Percentiles rank a stretch among this genome's conserved stretches.
phyloP scores from a whole-genome alignment of 2,113 vertebrate species.

The Nyctibius bracteatus region DNA sequence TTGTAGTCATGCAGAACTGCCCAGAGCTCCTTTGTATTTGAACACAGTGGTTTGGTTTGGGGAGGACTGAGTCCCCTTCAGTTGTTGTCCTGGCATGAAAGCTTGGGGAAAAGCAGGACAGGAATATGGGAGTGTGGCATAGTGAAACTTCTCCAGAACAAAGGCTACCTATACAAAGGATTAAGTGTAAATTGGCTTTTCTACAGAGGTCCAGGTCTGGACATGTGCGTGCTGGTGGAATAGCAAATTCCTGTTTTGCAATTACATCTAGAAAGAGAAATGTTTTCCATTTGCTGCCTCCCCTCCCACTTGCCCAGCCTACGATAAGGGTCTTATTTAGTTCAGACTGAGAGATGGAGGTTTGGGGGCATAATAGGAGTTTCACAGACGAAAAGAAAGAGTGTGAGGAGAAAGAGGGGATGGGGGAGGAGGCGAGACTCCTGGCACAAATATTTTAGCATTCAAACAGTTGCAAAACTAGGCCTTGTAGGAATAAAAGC shows the following conservation, averaged over 20 bases:
- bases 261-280: constrained; percentile 17
- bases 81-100: background rate
- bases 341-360: background rate
- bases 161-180: background rate
- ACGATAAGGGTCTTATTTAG: constrained; percentile 6
- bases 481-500: background rate
- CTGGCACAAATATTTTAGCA: background rate
- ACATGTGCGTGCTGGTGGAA: background rate
- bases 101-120: background rate
- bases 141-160: background rate
- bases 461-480: background rate
- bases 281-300: constrained; percentile 8
- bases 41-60: background rate
- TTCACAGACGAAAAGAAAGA: background rate
- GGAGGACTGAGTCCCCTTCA: background rate
- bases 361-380: background rate
- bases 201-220: background rate
- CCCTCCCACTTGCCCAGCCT: background rate
- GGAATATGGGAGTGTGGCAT: background rate
- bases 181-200: background rate
- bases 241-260: constrained; percentile 4
- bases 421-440: background rate
- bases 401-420: background rate
- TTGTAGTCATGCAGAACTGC: background rate
- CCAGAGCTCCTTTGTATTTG: background rate